Evolutionary conservation across 2,113 vertebrate species (phyloP), one percentile per base, ranked within the genome.

Genomic region (Phyllostomus discolor): DNA sequence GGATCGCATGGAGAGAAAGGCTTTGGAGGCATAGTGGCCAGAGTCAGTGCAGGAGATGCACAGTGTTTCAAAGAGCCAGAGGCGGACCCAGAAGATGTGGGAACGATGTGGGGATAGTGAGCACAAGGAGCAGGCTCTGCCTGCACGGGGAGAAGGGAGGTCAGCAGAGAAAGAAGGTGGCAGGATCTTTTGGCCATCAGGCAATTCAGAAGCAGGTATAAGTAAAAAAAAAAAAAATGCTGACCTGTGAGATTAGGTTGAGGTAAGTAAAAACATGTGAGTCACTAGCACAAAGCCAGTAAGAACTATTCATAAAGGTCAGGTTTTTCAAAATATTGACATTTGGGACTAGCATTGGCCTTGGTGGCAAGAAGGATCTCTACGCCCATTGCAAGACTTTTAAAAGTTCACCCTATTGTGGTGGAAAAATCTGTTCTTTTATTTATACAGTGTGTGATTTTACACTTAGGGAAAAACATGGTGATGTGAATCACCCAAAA

Each of bases 381-480:
- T 91, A 54, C 16, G 69, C n/a, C 50, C 50, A 79, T 2, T 46
- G 26, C 73, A 66, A 88, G 52, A 89, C 59, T 54, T 95, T 93
- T 76, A 81, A 69, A 83, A 66, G 67, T 78, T 35, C 78, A 94
- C 90, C 62, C 10, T 90, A 82, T 78, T 69, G 62, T 50, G 35
- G 81, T 70, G n/a, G 88, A 69, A 67, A 95, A 92, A 75, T 57
- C 57, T 48, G 33, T 33, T 50, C 31, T 67, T 94, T 88, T 91
- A 75, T 82, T 54, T 80, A 79, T 75, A 35, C 33, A 66, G 35
- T 64, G 10, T 88, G 48, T 67, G 67, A 54, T n/a, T 96, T 78
- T 70, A 76, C 73, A 76, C 86, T 57, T 57, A 62, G 54, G 5
- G 17, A 38, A 69, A 91, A 75, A 78, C 28, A 88, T 1, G 9